Base-by-base conservation (phyloP, 2,888 invertebrate species). In the Scelioninae gen. 1 region DNA sequence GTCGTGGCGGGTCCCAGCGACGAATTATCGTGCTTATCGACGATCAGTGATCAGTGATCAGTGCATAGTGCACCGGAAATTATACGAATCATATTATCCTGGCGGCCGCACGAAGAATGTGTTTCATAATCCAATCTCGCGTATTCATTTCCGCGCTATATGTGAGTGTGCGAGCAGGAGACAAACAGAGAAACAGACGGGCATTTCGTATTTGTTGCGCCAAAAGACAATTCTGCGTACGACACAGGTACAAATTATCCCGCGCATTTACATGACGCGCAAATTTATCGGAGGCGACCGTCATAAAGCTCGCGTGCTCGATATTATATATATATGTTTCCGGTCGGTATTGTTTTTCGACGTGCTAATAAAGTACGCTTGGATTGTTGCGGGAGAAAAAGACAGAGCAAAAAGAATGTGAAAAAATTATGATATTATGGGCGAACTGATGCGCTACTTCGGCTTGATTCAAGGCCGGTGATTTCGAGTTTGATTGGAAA, bases 71-170 rank as follows among this genome's bases (percentile, higher is more conserved):
- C 84, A 74, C 85, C 87, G 87, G 88, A 88, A 88, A 88, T 88
- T 88, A 86, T 86, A 86, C 79, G 86, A 86, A 85, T 88, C 86
- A 84, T 85, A 88, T 87, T 87, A 86, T n/a, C n/a, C n/a, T n/a
- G n/a, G n/a, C n/a, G n/a, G n/a, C 85, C 60, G 68, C 63, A 51
- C 83, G 86, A 87, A 86, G 85, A 88, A 88, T 88, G 82, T 83
- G 72, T 53, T 75, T 86, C 76, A 84, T 86, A 87, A 87, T 82
- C 84, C 83, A 83, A 83, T 84, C 76, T 60, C 83, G 83, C 84
- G 83, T 85, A 84, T 85, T 88, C 88, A 88, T 88, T 88, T 88
- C 88, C 88, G 87, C 9, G 23, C 23, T 16, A 5, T 3, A n/a
- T 23, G 8, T 9, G 45, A 3, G n/a, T n/a, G n/a, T n/a, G n/a